Evolutionary conservation across 2,797 vertebrate species (phyloP), one percentile per base, ranked within the genome.

Genomic region (Zalophus californianus): DNA sequence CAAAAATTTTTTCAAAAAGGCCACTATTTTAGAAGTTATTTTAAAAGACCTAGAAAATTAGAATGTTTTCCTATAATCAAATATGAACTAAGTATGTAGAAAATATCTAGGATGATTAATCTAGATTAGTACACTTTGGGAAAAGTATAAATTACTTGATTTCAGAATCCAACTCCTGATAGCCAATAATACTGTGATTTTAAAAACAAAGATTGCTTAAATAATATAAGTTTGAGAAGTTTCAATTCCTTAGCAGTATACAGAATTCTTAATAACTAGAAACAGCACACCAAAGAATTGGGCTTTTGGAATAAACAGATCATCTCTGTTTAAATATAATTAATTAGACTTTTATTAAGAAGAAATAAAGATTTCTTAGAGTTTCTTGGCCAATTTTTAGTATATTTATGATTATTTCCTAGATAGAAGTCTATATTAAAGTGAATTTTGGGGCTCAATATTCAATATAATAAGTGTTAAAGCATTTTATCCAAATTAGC

Each of bases 231-330:
- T 93, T n/a, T 41, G 25, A 54, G 35, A 68, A 91, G 29, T 60
- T 95, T 94, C 93, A 72, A 87, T 94, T 95, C 66, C 52, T 95
- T 92, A 91, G 56, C 18, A 83, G 8, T 54, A 14, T 35, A 35
- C 64, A 90, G 68, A 97, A 96, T 94, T 52, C 29, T 87, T 93
- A 92, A 84, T 48, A 94, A 78, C 15, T 89, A 83, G 25, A 96
- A 95, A 84, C 7, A 90, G 29, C 66, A 80, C 21, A 80, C 52
- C 60, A 92, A 82, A 94, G 64, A 89, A 75, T 48, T 62, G 82
- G 75, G 44, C 73, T 82, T 23, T 41, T 92, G 50, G 27, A 58
- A 78, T 84, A 95, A 75, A 91, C 48, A 73, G 58, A 91, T 52
- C 83, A 91, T 85, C 50, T 64, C 54, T 29, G 27, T 86, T 92